phyloP scores from a whole-genome alignment of 2,888 invertebrate species.

The Ochropleura leucogaster region DNA sequence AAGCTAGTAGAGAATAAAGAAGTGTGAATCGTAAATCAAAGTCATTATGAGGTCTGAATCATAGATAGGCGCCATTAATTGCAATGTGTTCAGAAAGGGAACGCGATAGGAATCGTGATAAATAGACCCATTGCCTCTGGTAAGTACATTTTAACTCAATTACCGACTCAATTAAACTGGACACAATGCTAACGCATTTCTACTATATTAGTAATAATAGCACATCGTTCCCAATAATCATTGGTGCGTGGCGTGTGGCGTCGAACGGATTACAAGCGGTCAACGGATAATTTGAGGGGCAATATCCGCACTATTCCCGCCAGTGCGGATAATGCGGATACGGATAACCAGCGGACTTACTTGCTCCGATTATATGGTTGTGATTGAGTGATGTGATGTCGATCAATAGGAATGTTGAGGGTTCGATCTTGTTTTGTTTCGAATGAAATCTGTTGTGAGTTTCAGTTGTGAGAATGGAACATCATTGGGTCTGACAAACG shows the following conservation, averaged over 20 bases:
- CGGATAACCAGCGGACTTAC: constrained; percentile 71
- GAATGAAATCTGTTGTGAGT: background rate
- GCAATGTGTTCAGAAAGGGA: constrained; percentile 3
- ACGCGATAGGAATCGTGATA: constrained; percentile 19
- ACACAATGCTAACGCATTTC: constrained; percentile 51
- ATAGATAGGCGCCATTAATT: constrained; percentile 9
- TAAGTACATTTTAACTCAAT: constrained; percentile 50
- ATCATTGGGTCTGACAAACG: background rate
- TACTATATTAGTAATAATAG: constrained; percentile 60
- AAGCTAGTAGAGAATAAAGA: background rate
- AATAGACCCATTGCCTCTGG: constrained; percentile 10
- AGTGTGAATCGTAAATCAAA: background rate
- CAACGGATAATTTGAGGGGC: constrained; percentile 80
- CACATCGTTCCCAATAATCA: constrained; percentile 68
- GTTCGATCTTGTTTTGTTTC: constrained; percentile 39
- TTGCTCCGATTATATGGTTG: constrained; percentile 69
- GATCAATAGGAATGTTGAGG: constrained; percentile 50
- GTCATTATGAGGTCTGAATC: background rate
- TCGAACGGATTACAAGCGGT: constrained; percentile 78
- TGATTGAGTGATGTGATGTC: constrained; percentile 65
- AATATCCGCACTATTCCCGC: constrained; percentile 71
- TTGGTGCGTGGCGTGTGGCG: constrained; percentile 71
- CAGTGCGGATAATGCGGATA: constrained; percentile 71
- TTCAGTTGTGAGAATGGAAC: background rate
- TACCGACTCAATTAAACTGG: constrained; percentile 50